Evolutionary conservation across 2,797 vertebrate genomes (phyloP).

Genomic region (Artibeus lituratus): DNA sequence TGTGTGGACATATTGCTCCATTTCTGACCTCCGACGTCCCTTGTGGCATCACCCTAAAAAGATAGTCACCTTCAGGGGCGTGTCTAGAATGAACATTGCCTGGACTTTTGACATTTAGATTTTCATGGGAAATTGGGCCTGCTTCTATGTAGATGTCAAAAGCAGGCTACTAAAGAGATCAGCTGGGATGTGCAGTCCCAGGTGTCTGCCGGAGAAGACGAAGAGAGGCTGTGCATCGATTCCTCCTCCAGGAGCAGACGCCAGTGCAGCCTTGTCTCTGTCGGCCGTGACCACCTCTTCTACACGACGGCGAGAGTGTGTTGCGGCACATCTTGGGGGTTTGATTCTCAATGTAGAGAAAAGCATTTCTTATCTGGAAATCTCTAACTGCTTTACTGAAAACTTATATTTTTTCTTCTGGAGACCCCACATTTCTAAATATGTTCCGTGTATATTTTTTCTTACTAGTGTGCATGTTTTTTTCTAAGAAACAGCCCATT

Average conservation of each 20-base stretch:
- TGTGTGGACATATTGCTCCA: neutral
- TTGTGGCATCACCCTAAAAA: neutral
- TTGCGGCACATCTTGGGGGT: neutral
- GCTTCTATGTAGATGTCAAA: slow-evolving; percentile 1
- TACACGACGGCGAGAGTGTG: neutral
- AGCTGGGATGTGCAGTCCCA: neutral
- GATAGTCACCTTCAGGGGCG: neutral
- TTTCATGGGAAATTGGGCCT: neutral
- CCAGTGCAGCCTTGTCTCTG: neutral
- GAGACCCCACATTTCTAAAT: neutral
- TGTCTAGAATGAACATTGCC: neutral
- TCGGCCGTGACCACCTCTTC: neutral
- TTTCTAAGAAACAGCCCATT: neutral
- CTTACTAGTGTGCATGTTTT: neutral
- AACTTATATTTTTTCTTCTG: neutral
- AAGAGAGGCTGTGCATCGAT: neutral
- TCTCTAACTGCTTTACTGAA: neutral
- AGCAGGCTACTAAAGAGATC: neutral
- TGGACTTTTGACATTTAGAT: neutral
- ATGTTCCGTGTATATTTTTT: neutral
- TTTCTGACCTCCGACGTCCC: neutral
- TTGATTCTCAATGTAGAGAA: neutral
- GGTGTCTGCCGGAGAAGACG: neutral
- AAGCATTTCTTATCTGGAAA: neutral
- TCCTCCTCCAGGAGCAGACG: neutral